A percentile compares a stretch with the other conserved stretches of the same genome.
Evolutionary conservation across 2,797 vertebrate species (phyloP).

Genomic region (Halcyon leucocephala): DNA sequence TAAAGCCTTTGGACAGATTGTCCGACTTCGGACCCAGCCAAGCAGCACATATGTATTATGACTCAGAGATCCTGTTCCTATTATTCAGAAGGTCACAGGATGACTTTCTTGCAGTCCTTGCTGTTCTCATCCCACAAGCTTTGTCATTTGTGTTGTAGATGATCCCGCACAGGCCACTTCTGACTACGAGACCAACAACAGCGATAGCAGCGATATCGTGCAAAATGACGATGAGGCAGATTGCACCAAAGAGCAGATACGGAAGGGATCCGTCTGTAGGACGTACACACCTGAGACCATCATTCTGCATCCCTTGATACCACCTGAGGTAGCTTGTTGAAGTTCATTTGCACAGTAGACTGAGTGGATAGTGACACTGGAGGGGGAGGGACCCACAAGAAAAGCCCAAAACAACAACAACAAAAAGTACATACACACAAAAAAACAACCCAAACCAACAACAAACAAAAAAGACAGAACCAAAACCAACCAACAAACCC

Average conservation of each 20-base stretch:
- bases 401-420: no score
- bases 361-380: not conserved
- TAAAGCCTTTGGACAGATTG: slow-evolving; percentile 28
- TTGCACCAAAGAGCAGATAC: slow-evolving; percentile 75
- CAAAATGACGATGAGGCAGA: slow-evolving; percentile 88
- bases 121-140: not conserved
- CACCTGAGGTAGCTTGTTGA: slow-evolving; percentile 66
- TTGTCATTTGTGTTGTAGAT: slow-evolving; percentile 77
- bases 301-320: slow-evolving; percentile 73
- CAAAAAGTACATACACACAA: no score
- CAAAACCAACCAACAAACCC: no score
- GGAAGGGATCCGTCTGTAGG: slow-evolving; percentile 66
- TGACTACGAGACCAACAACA: slow-evolving; percentile 96
- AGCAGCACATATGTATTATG: not conserved
- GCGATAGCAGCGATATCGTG: slow-evolving; percentile 92
- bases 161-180: slow-evolving; percentile 89
- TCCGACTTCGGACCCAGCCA: not conserved
- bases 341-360: not conserved
- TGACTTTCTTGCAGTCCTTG: not conserved
- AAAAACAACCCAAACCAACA: no score
- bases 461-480: no score
- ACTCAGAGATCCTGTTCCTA: slow-evolving; percentile 30
- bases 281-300: slow-evolving; percentile 79
- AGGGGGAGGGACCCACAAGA: no score
- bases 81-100: not conserved